Base-by-base conservation (phyloP, 2,888 invertebrate species). In the Brenthis ino region DNA sequence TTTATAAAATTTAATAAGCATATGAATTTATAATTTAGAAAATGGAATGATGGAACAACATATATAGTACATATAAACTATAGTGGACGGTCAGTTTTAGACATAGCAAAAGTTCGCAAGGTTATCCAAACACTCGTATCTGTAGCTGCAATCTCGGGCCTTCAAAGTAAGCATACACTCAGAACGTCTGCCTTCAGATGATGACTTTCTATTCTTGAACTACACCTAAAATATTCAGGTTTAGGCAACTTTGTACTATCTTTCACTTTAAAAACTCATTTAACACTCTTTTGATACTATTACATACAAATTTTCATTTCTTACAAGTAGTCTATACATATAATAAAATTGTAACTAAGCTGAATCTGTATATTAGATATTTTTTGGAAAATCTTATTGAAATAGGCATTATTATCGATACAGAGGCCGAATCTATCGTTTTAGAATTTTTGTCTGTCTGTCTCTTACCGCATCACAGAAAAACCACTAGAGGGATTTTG, bases 71-170 rank as follows among this genome's bases (percentile, higher is more conserved):
- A 4, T 12, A 13, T 28, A 12, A 24, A 28, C 28, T 53, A 37
- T 37, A 63, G 57, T 67, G 56, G 61, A 53, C 33, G 37, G 24
- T 63, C 33, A 50, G 16, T 50, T 37, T 67, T 63, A 55, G 8
- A 54, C 20, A 20, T 51, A 13, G 56, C 37, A 63, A 67, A 28
- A 57, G 64, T 65, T 61, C 33, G 60, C 58, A 70, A 70, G 67
- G 70, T 70, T 70, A 65, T 60, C 60, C 64, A 70, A 67, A 67
- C 67, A 67, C 67, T 70, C 43, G 43, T 64, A 67, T 60, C 70
- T 67, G 64, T 70, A 70, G 64, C 67, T 67, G 64, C 64, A 67
- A 70, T 70, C 70, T 67, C 60, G 43, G 64, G 55, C 60, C 67
- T 70, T 65, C 64, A 67, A 64, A 70, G 67, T 64, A 60, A 64